Conservation (phyloP, 1,140 invertebrate genomes). For the Trachymyrmex cornetzi region DNA sequence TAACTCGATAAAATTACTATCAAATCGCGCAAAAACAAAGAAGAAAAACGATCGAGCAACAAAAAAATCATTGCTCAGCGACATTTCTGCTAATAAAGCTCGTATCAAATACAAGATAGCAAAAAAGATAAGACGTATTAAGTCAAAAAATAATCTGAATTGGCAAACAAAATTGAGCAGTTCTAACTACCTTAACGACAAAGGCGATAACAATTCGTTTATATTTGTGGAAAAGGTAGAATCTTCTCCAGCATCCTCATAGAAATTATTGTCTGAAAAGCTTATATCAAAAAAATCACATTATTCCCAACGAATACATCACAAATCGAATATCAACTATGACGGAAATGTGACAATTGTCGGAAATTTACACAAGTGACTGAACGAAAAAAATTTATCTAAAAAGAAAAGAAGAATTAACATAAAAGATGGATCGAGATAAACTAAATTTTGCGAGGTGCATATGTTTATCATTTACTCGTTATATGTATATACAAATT, state of each 20-base stretch:
- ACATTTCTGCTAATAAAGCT: not conserved
- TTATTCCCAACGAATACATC: not conserved
- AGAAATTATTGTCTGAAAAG: not conserved
- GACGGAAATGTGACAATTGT: not conserved
- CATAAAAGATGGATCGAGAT: not conserved
- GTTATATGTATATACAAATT: not conserved
- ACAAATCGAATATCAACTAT: not conserved
- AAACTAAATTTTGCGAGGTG: not conserved
- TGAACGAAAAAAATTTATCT: not conserved
- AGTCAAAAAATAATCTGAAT: not conserved
- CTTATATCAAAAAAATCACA: not conserved
- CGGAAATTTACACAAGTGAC: not conserved
- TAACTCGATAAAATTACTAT: not conserved
- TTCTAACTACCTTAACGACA: not conserved
- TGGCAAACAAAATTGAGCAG: not conserved
- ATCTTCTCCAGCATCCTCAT: not conserved
- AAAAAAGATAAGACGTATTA: not conserved
- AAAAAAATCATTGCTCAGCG: too few species aligned
- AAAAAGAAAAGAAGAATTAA: not conserved
- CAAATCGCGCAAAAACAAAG: not conserved
- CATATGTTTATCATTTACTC: not conserved
- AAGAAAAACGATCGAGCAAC: not conserved
- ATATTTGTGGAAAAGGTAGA: not conserved
- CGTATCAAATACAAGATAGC: not conserved
- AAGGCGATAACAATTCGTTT: not conserved